Conservation (phyloP, 2,113 vertebrate species). For the Scalopus aquaticus region DNA sequence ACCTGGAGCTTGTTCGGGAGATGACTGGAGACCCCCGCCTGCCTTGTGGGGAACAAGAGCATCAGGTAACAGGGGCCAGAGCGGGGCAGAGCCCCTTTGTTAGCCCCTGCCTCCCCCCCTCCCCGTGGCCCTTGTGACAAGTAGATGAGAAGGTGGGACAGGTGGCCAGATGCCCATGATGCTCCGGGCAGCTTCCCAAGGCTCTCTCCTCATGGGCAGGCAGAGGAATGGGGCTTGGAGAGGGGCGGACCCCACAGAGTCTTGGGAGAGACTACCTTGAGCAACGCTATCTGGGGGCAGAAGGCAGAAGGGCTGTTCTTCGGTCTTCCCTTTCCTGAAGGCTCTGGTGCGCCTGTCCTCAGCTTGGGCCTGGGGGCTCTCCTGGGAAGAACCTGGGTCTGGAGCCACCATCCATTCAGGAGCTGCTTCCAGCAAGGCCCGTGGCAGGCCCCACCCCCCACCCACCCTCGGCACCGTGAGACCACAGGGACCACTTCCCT, state of each 20-base stretch:
- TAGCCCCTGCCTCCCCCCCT: not conserved
- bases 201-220: not conserved
- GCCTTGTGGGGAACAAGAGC: conserved; percentile 89
- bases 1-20: conserved; percentile 90
- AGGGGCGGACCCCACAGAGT: not conserved
- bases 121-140: not conserved
- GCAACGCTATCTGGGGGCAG: not conserved
- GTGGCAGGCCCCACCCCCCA: not conserved
- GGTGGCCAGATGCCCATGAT: no score
- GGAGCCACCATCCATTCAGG: not conserved
- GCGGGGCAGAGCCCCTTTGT: not conserved
- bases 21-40: conserved; percentile 92
- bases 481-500: not conserved
- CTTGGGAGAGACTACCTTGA: not conserved
- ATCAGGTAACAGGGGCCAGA: conserved; percentile 40
- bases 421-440: not conserved
- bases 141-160: not conserved
- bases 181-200: not conserved
- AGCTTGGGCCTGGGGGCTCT: not conserved
- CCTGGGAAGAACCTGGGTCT: not conserved
- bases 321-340: not conserved
- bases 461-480: not conserved
- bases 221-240: not conserved
- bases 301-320: not conserved
- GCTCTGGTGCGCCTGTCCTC: not conserved